Base-by-base conservation (phyloP, 1,140 invertebrate species). In the Macrocentrus cingulum region DNA sequence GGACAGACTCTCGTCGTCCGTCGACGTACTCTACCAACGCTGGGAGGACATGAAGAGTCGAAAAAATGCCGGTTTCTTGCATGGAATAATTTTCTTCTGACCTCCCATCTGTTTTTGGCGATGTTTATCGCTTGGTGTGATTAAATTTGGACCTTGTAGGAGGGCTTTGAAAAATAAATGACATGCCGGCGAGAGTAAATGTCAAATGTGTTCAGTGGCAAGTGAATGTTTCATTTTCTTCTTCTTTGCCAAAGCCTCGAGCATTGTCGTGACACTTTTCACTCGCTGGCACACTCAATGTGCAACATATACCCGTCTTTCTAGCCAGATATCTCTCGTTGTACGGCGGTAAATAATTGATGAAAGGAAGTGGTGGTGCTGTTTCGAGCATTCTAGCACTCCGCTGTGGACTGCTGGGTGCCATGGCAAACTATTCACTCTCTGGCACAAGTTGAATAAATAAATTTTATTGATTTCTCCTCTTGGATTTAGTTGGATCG, bases 291-390 rank as follows among this genome's bases (percentile, higher is more conserved):
- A 25, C 46, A 9, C 23, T 44, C 41, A 1, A 42, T 42, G 23
- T 50, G 5, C 25, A 50, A 32, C 23, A 2, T 37, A 36, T 15
- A 15, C 13, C 29, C 29, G 22, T 19, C 15, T 20, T 36, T n/a
- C n/a, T n/a, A n/a, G 25, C 25, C 25, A 29, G 25, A 29, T 45
- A 45, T 23, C 20, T 7, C 25, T 8, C 22, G n/a, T n/a, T 9
- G 18, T 36, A 56, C 22, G 15, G 8, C 32, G 48, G 51, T 69
- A 64, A 69, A 69, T 69, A 67, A 69, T 69, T 62, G 59, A 69
- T 66, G 60, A 63, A 66, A 41, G 54, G 60, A 66, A 67, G 64
- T 60, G 49, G 57, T 42, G 59, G 60, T 13, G 25, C 25, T 45
- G 53, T 56, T 46, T 56, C 29, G 25, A 56, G 6, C 37, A 56